Conservation (phyloP, 2,888 invertebrate genomes). For the Sussaba pulchella region DNA sequence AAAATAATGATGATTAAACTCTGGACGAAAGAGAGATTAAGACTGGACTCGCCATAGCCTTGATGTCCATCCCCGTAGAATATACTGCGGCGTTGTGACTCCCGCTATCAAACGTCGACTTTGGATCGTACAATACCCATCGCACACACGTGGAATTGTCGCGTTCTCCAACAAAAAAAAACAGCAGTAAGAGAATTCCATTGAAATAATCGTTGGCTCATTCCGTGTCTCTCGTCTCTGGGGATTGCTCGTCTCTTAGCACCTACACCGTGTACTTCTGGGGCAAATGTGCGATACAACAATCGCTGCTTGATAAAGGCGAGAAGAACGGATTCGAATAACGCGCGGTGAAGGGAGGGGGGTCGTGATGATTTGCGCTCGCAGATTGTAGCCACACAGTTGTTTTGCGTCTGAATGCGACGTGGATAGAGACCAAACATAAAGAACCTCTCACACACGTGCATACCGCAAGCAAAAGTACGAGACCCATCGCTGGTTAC, state of each 20-base stretch:
- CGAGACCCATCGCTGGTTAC: background rate
- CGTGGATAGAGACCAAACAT: constrained; percentile 6
- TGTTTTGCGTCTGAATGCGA: constrained; percentile 26
- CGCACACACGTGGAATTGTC: constrained; percentile 73
- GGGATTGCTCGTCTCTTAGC: background rate
- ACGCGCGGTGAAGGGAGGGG: too few relatives aligned
- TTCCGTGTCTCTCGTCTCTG: background rate
- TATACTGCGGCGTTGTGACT: background rate
- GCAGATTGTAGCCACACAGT: constrained; percentile 11
- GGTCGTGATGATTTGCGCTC: constrained; percentile 7
- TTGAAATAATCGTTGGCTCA: constrained; percentile 10
- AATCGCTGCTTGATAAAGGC: constrained; percentile 33
- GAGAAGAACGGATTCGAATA: constrained; percentile 18
- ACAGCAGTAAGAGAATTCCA: too few relatives aligned
- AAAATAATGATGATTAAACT: too few relatives aligned
- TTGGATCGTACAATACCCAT: constrained; percentile 70
- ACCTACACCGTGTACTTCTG: constrained; percentile 4
- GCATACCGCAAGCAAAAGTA: background rate
- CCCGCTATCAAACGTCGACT: constrained; percentile 62
- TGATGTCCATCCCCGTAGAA: background rate
- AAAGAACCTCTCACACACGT: constrained; percentile 3
- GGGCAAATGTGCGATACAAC: constrained; percentile 14
- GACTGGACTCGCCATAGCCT: background rate
- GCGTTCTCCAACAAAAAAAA: constrained; percentile 49
- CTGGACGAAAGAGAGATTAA: background rate